Evolutionary conservation across 1,140 invertebrate species (phyloP).

Genomic region (Ceratina australensis): DNA sequence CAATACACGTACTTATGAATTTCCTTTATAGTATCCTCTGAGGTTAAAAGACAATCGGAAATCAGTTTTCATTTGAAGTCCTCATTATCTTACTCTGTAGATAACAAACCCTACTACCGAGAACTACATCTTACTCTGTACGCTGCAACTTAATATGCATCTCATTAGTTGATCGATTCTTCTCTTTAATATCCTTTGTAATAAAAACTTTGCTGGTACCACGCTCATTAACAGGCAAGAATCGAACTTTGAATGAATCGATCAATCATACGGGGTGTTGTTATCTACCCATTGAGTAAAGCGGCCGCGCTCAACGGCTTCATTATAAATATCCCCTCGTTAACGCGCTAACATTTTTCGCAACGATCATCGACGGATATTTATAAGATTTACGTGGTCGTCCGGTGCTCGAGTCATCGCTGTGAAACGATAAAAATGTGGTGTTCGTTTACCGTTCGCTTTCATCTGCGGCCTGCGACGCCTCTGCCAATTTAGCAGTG

Average conservation of each 20-base stretch:
- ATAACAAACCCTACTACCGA: neutral
- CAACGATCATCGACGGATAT: slow-evolving; percentile 9
- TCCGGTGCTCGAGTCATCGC: slow-evolving; percentile 18
- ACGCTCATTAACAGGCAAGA: neutral
- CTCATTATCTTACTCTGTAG: neutral
- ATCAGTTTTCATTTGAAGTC: neutral
- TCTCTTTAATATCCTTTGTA: neutral
- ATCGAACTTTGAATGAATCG: slow-evolving; percentile 23
- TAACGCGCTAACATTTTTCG: neutral
- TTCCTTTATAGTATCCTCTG: slow-evolving; percentile 1
- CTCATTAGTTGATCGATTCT: too few relatives aligned
- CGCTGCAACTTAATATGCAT: neutral
- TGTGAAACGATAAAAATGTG: slow-evolving; percentile 31
- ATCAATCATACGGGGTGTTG: slow-evolving; percentile 5
- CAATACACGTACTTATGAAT: neutral
- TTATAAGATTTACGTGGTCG: slow-evolving; percentile 40
- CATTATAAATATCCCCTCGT: slow-evolving; percentile 34
- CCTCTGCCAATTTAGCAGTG: slow-evolving; percentile 98
- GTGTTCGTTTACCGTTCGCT: slow-evolving; percentile 95
- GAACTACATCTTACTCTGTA: neutral
- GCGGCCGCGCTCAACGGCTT: neutral
- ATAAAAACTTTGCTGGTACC: neutral
- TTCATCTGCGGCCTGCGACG: slow-evolving; percentile 99
- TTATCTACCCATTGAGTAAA: slow-evolving; percentile 42
- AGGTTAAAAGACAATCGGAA: neutral